Evolutionary conservation across 2,888 invertebrate species (phyloP), one percentile per base, ranked within the genome.

Genomic region (Parelbella ahira): DNA sequence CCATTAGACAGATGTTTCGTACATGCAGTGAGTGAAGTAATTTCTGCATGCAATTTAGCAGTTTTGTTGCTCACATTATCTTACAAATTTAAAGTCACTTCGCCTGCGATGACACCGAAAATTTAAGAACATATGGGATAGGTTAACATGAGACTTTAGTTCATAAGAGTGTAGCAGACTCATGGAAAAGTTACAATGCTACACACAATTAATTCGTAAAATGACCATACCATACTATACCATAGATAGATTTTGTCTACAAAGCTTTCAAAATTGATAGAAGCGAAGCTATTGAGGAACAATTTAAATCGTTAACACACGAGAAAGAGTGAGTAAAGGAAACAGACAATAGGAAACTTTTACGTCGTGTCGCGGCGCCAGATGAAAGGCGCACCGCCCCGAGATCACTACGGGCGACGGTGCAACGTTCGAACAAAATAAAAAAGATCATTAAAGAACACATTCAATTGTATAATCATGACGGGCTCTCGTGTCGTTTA

Each of bases 381-480:
- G 60, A 54, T 62, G 66, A 69, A 71, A 62, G 62, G 12, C 62
- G 71, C 68, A 70, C 71, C 69, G 58, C 61, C 63, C 59, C 58
- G 15, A 15, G 23, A 21, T 28, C 11, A 13, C 20, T 19, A 37
- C 9, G 20, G 24, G 23, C 23, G 19, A 38, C 20, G 38, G 23
- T n/a, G 28, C 8, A 37, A 37, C 12, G 37, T 21, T 21, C 20
- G n/a, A 9, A 21, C 54, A 58, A 62, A 63, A 63, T 65, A 68
- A 68, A 68, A 71, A 68, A 56, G 53, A 61, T 65, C 72, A 75
- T 76, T 77, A 77, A 79, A 23, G 34, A 78, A 79, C 65, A 56
- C 64, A 75, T 77, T 77, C 71, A 70, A 78, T 72, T 72, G 72
- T 68, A 61, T 68, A 75, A 73, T 67, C 68, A 68, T 63, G 56